These are phyloP conservation scores for Trissolcus japonicus DNA, from an alignment of 2,888 invertebrate species.

Conservation along the genomic window DNA sequence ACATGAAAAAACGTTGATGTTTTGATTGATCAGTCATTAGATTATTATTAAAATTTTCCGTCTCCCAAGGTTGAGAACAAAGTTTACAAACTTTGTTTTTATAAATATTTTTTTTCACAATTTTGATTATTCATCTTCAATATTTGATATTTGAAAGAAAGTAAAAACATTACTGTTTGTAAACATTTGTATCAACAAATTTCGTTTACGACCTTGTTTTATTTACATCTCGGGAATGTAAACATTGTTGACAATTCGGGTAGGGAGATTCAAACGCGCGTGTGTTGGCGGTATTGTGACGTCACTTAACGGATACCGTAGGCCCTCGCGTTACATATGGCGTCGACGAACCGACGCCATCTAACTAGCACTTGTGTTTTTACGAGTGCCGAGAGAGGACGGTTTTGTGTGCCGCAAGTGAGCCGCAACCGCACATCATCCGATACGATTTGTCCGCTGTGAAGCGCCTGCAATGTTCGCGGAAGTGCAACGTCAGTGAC, in stretches of 20 bases:
- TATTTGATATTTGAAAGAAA: no score
- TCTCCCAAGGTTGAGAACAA: no score
- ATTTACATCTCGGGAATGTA: neutral
- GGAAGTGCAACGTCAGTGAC: conserved; percentile 19
- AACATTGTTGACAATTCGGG: conserved; percentile 4
- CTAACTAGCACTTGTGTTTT: conserved; percentile 75
- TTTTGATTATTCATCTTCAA: no score
- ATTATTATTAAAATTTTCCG: no score
- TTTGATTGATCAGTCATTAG: no score
- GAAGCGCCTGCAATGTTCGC: conserved; percentile 10
- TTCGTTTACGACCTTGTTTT: neutral
- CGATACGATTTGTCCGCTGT: conserved; percentile 6
- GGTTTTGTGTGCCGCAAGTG: conserved; percentile 41
- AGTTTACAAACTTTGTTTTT: no score
- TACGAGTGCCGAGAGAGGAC: conserved; percentile 60
- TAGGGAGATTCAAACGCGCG: neutral
- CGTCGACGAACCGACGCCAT: conserved; percentile 73
- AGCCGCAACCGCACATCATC: conserved; percentile 20
- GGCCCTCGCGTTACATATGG: conserved; percentile 55
- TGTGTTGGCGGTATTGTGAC: conserved; percentile 26
- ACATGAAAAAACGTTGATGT: no score
- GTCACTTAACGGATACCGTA: conserved; percentile 54
- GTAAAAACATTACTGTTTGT: no score
- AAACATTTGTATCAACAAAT: no score
- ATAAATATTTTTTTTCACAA: no score